Percentiles rank a stretch among this genome's conserved stretches.
Conservation (phyloP, 2,797 vertebrate species). For the Anisognathus igniventris region DNA sequence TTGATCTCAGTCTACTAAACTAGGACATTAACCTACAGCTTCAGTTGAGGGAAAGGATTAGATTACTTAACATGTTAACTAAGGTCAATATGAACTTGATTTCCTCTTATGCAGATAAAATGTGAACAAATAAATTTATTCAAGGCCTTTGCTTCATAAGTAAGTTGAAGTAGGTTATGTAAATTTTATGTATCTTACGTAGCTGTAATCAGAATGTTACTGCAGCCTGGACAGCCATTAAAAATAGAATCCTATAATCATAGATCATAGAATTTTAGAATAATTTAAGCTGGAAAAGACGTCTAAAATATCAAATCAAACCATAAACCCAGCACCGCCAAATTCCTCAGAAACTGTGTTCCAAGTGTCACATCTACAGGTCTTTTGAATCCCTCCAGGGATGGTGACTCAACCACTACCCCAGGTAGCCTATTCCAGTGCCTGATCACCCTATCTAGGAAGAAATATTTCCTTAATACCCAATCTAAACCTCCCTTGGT, state of each 20-base stretch:
- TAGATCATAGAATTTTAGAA: neutral
- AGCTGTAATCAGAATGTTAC: neutral
- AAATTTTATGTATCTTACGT: neutral
- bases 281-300: neutral
- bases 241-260: neutral
- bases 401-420: neutral
- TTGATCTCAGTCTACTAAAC: conserved; percentile 3
- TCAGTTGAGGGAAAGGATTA: neutral
- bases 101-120: neutral
- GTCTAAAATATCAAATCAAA: neutral
- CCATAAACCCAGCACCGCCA: neutral
- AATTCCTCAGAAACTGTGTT: neutral
- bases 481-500: neutral
- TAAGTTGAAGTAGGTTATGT: neutral
- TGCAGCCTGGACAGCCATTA: neutral
- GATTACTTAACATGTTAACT: neutral
- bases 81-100: neutral
- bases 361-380: too few relatives aligned
- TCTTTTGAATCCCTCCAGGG: neutral
- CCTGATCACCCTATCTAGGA: neutral
- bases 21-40: neutral
- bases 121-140: neutral
- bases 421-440: neutral
- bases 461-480: neutral
- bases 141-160: neutral